phyloP scores from a whole-genome alignment of 2,113 vertebrate genomes.

The Uria aalge region DNA sequence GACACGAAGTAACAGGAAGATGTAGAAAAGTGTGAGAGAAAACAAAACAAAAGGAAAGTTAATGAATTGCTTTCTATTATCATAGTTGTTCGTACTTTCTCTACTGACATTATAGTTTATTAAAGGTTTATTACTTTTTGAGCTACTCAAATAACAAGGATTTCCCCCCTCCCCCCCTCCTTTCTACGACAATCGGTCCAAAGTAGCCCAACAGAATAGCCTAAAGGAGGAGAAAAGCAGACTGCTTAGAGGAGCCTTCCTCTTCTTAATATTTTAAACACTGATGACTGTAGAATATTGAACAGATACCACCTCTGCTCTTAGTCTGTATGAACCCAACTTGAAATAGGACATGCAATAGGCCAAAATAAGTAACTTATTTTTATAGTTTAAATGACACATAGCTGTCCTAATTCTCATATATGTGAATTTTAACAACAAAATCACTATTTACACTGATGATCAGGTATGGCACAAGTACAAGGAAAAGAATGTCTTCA shows the following conservation, averaged over 20 bases:
- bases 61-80: neutral
- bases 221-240: neutral
- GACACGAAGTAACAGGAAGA: neutral
- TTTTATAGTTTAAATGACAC: neutral
- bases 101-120: neutral
- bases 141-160: neutral
- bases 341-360: neutral
- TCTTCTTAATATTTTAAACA: neutral
- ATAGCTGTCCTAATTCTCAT: neutral
- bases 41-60: neutral
- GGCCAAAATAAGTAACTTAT: neutral
- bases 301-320: neutral
- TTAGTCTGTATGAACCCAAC: neutral
- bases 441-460: neutral
- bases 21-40: neutral
- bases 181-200: neutral
- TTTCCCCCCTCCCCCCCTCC: accelerated
- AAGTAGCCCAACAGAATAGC: neutral
- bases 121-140: neutral
- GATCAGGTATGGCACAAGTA: neutral
- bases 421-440: neutral
- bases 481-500: neutral
- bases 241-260: neutral
- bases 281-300: neutral
- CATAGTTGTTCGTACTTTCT: neutral